Conservation (phyloP, 2,888 invertebrate genomes). For the Microdon myrmicae region DNA sequence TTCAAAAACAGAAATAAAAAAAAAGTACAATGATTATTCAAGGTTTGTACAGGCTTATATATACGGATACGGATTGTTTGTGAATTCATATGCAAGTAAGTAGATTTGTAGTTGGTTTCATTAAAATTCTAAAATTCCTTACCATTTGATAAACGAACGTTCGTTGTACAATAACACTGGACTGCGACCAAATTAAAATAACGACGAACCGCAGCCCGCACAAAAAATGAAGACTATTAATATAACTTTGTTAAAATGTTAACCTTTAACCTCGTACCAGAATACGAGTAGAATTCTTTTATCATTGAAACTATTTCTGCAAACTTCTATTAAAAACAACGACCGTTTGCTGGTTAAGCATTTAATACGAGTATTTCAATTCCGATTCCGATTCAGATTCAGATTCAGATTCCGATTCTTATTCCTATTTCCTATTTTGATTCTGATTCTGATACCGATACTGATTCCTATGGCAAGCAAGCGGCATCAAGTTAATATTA, state of each 20-base stretch:
- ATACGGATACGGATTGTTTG: slow-evolving; percentile 1
- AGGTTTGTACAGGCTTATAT: slow-evolving; percentile 1
- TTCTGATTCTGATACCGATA: too few relatives aligned
- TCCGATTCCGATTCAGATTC: slow-evolving; percentile 37
- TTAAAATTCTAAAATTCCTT: slow-evolving; percentile 32
- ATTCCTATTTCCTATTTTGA: too few relatives aligned
- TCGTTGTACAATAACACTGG: slow-evolving; percentile 17
- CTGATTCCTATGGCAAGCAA: slow-evolving; percentile 29
- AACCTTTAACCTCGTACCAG: slow-evolving; percentile 43
- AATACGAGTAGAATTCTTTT: slow-evolving; percentile 46
- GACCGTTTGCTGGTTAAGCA: slow-evolving; percentile 48
- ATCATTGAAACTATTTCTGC: slow-evolving; percentile 50
- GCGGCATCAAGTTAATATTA: slow-evolving; percentile 16
- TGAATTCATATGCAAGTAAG: slow-evolving; percentile 5
- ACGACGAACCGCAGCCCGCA: slow-evolving; percentile 4
- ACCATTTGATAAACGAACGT: slow-evolving; percentile 30
- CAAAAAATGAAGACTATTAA: slow-evolving; percentile 41
- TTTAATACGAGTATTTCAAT: slow-evolving; percentile 38
- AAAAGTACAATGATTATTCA: slow-evolving; percentile 8
- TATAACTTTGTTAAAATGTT: slow-evolving; percentile 31
- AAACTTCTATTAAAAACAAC: slow-evolving; percentile 32
- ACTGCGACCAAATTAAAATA: slow-evolving; percentile 21
- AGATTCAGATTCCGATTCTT: too few relatives aligned
- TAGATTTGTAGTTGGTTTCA: too few relatives aligned
- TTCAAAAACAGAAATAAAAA: slow-evolving; percentile 6